Percentiles rank a stretch among this genome's conserved stretches.
Evolutionary conservation across 2,888 invertebrate genomes (phyloP).

Genomic region (Scaptomyza parva): DNA sequence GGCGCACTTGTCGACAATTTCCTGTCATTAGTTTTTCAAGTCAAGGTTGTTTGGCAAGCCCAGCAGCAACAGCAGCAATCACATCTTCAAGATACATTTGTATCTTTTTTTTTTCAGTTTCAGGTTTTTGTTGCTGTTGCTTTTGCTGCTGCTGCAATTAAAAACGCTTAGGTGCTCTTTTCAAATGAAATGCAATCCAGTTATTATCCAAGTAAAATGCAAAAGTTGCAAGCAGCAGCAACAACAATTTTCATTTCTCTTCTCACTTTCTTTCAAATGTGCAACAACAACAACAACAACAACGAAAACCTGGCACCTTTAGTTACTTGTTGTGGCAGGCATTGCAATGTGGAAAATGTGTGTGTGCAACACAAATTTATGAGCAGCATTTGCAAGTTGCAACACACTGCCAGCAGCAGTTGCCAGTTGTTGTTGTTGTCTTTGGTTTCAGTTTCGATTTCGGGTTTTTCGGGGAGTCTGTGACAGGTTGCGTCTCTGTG

Average conservation of each 20-base stretch:
- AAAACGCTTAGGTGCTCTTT: constrained; percentile 45
- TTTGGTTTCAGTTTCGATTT: no score
- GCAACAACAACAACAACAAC: constrained; percentile 32
- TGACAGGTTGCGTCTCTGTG: no score
- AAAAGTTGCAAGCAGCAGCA: constrained; percentile 45
- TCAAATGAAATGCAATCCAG: constrained; percentile 74
- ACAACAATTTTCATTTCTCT: constrained; percentile 66
- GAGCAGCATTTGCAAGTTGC: constrained; percentile 63
- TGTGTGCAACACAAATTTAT: constrained; percentile 74
- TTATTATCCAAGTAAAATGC: constrained; percentile 65
- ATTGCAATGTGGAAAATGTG: constrained; percentile 74
- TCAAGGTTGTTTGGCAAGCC: constrained; percentile 77
- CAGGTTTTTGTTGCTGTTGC: constrained; percentile 46
- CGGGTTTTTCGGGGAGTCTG: no score
- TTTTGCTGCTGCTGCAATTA: constrained; percentile 56
- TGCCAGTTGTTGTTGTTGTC: no score
- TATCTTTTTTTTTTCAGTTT: constrained; percentile 10
- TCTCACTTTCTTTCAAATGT: constrained; percentile 77
- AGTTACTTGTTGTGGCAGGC: constrained; percentile 36
- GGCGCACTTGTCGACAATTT: constrained; percentile 73
- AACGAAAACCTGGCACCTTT: constrained; percentile 45
- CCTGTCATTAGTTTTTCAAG: constrained; percentile 72
- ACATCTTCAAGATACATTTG: constrained; percentile 31
- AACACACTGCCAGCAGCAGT: constrained; percentile 37
- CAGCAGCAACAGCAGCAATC: constrained; percentile 40